Base-by-base conservation (phyloP, 2,113 vertebrate genomes). In the Heterotilapia buettikoferi region DNA sequence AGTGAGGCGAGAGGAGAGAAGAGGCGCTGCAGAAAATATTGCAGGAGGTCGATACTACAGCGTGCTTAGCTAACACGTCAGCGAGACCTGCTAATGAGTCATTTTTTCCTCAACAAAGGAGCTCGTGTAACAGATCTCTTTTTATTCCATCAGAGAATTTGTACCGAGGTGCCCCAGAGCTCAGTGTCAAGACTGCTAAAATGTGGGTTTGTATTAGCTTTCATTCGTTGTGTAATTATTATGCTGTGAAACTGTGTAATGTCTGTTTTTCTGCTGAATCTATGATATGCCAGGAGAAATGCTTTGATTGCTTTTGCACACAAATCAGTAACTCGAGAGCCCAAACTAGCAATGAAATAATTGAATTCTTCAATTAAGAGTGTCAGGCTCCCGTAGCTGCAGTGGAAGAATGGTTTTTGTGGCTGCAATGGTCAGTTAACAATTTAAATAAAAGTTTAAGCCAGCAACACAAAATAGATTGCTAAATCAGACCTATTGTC, bases 1-100 rank as follows among this genome's bases (percentile, higher is more conserved):
- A 84, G 68, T 18, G 85, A 78, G 86, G 71, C 2, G 76, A 31
- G 61, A 83, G 79, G 61, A 89, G 89, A 24, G 84, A 84, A 80
- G 90, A 86, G 82, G 57, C 84, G 89, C 88, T 40, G 71, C 57
- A 26, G 83, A 56, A 88, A 80, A 80, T 82, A 85, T 71, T 18
- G 88, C 88, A 40, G 84, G 53, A 56, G 85, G 82, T 82, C 47
- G 54, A 9, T 52, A 19, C 68, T 6, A 36, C 53, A 29, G 63
- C 59, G 12, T 13, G 18, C 29, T 87, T 8, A 11, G 82, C 68
- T 38, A 24, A 88, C 53, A 2, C 18, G 57, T 79, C 61, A 38
- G 13, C 47, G 71, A 80, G 53, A 29, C 50, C 24, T 83, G 80
- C 45, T 83, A 80, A 90, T 86, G 76, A 80, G n/a, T 73, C 80